phyloP scores from a whole-genome alignment of 35 echinoderm and acorn worm genomes.

The Acanthaster planci region DNA sequence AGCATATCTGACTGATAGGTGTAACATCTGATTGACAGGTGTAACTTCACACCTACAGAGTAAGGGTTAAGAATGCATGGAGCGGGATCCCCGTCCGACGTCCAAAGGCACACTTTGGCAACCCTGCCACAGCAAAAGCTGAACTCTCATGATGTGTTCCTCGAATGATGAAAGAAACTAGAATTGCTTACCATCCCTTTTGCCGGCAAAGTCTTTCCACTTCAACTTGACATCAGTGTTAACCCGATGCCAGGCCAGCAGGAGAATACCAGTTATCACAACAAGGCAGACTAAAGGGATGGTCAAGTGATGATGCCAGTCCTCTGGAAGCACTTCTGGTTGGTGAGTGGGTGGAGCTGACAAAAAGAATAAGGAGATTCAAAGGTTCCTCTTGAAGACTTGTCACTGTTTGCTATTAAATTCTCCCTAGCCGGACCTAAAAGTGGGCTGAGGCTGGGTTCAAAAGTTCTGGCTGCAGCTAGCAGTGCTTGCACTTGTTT shows the following conservation, averaged over 20 bases:
- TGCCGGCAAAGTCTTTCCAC: neutral
- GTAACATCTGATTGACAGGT: no score
- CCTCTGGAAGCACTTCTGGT: neutral
- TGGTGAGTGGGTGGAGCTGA: neutral
- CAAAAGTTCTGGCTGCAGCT: no score
- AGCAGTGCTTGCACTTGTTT: no score
- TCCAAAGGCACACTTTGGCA: no score
- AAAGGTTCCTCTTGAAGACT: neutral
- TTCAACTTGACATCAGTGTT: neutral
- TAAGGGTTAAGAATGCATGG: no score
- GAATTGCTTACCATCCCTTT: neutral
- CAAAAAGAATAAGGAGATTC: neutral
- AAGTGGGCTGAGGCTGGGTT: no score
- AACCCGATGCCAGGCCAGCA: neutral
- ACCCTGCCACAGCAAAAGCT: no score
- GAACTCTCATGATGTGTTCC: neutral
- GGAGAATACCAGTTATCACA: neutral
- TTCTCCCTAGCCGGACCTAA: neutral
- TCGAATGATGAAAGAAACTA: neutral
- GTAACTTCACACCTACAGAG: no score
- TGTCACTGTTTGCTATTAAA: neutral
- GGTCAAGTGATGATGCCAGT: neutral
- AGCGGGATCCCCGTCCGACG: no score
- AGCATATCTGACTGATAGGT: no score
- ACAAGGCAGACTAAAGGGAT: neutral